These are phyloP conservation scores for Coregonus clupeaformis DNA, from an alignment of 2,113 vertebrate genomes.

Conservation along the genomic window DNA sequence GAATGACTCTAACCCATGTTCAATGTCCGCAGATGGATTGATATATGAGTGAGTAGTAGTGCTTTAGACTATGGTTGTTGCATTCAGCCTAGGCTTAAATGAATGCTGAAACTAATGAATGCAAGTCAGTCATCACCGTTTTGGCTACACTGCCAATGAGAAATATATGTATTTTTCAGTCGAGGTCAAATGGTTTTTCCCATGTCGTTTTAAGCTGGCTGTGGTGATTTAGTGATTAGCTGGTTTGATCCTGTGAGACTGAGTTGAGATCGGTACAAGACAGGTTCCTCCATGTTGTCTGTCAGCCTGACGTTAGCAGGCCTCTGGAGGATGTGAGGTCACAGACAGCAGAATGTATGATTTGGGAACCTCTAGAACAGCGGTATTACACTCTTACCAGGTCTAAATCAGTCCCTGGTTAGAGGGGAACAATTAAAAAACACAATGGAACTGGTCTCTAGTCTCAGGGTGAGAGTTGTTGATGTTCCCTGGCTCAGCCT, in stretches of 20 bases:
- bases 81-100: neutral
- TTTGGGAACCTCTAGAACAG: slow-evolving; percentile 15
- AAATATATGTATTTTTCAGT: neutral
- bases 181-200: neutral
- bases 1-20: neutral
- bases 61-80: neutral
- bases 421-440: too few relatives aligned
- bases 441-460: neutral
- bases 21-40: neutral
- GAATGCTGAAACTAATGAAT: neutral
- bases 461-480: slow-evolving; percentile 28
- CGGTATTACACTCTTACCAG: too few relatives aligned
- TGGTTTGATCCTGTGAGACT: neutral
- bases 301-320: neutral
- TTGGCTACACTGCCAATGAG: neutral
- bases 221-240: neutral
- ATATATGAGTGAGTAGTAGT: neutral
- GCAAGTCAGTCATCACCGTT: neutral
- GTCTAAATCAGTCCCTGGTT: too few relatives aligned
- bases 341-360: slow-evolving; percentile 9
- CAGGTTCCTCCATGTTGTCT: slow-evolving; percentile 1
- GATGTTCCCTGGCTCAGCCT: slow-evolving; percentile 27
- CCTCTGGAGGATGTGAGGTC: slow-evolving; percentile 15
- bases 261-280: neutral
- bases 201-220: neutral